A percentile compares a stretch with the other conserved stretches of the same genome.
These are phyloP conservation scores for Hirtodrosophila confusa DNA, from an alignment of 2,888 invertebrate genomes.

Conservation along the genomic window DNA sequence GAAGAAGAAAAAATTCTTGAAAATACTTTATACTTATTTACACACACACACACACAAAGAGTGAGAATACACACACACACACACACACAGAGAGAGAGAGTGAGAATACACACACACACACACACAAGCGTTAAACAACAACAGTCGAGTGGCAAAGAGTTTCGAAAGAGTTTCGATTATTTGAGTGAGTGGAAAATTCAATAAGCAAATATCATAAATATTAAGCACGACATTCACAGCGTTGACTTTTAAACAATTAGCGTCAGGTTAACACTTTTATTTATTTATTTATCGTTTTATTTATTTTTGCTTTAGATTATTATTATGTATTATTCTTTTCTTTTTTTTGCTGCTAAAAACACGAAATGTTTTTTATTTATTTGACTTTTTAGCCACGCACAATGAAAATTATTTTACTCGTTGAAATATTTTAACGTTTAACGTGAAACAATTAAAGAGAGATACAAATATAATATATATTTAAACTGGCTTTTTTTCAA, in stretches of 20 bases:
- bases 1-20: constrained; percentile 75
- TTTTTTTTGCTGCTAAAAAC: constrained; percentile 19
- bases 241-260: constrained; percentile 58
- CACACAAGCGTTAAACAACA: constrained; percentile 58
- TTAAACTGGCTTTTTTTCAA: constrained; percentile 23
- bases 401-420: constrained; percentile 36
- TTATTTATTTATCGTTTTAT: constrained; percentile 16
- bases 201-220: constrained; percentile 73
- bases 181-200: constrained; percentile 70
- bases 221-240: constrained; percentile 57
- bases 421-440: constrained; percentile 36
- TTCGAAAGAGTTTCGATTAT: constrained; percentile 3
- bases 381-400: constrained; percentile 68
- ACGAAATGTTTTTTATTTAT: no score
- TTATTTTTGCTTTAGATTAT: constrained; percentile 1
- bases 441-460: constrained; percentile 68
- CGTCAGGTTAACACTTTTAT: constrained; percentile 48
- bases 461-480: constrained; percentile 20
- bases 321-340: constrained; percentile 1
- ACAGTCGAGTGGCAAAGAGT: constrained; percentile 6
- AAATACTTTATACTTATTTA: constrained; percentile 73
- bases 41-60: constrained; percentile 48
- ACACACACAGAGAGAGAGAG: no score
- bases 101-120: constrained; percentile 27
- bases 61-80: constrained; percentile 31